Evolutionary conservation across 2,888 invertebrate genomes (phyloP).

Genomic region (Frankliniella fusca): DNA sequence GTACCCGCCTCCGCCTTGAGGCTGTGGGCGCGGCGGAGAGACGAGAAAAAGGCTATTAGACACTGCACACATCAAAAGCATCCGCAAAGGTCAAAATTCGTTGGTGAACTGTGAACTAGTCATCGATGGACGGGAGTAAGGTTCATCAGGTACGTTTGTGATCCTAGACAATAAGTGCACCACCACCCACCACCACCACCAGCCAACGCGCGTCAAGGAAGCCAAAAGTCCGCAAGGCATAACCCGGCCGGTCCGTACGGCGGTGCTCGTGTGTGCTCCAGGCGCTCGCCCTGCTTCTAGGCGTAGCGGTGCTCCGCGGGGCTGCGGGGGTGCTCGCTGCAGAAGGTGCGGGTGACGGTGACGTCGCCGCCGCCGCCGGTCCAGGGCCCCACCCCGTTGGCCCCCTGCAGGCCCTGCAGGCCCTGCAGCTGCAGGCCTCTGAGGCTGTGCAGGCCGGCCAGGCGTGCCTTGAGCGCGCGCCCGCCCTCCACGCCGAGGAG

Average conservation of each 20-base stretch:
- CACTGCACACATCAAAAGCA: no score
- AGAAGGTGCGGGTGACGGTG: not conserved
- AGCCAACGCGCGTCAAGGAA: not conserved
- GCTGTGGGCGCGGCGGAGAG: not conserved
- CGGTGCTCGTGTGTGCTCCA: not conserved
- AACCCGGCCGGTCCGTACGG: no score
- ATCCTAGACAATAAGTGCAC: no score
- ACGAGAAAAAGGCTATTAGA: no score
- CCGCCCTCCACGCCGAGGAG: constrained; percentile 6
- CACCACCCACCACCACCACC: no score
- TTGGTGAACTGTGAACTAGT: no score
- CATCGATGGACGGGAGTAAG: no score
- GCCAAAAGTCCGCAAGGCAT: not conserved
- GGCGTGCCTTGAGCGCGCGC: not conserved
- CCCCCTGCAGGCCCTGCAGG: not conserved
- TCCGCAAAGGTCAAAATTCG: no score
- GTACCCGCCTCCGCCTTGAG: not conserved
- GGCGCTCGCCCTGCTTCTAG: not conserved
- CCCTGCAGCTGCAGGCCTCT: not conserved
- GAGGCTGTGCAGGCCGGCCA: not conserved
- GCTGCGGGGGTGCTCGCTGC: not conserved
- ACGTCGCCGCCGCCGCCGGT: not conserved
- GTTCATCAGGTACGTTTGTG: no score
- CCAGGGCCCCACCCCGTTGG: not conserved
- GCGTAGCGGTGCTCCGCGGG: no score